Evolutionary conservation across 35 echinoderm and acorn worm genomes (phyloP), one percentile per base, ranked within the genome.

Genomic region (Eucidaris tribuloides): DNA sequence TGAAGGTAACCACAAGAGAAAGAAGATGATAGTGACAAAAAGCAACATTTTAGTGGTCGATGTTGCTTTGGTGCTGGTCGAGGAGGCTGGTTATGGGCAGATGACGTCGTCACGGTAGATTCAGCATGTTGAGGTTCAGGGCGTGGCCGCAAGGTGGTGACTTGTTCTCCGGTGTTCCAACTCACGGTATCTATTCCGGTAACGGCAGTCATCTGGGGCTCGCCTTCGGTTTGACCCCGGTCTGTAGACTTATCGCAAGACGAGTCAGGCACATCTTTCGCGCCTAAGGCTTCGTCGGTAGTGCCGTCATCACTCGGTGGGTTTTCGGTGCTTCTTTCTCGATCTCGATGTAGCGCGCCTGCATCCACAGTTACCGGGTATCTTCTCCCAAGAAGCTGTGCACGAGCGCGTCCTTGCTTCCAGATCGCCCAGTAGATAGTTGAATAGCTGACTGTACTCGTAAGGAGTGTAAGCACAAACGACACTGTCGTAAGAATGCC

Each of bases 41-140:
- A 64, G 61, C 30, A 64, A 34, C 61, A 64, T 64, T 17, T 64
- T 25, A n/a, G 61, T 64, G 25, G 61, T 64, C 61, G n/a, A n/a
- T n/a, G n/a, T n/a, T n/a, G n/a, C n/a, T 64, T 64, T 27, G 30
- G 61, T n/a, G n/a, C n/a, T n/a, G n/a, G n/a, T n/a, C n/a, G n/a
- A n/a, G n/a, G n/a, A n/a, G n/a, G n/a, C n/a, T n/a, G n/a, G n/a
- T n/a, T n/a, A n/a, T n/a, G n/a, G 1, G 3, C 22, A 27, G 13
- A 32, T 34, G 30, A 11, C 3, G 61, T 27, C 5, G 61, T 32
- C 22, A 11, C 28, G n/a, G 2, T 27, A 64, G 61, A 34, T 29
- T 15, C 19, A 15, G 28, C 61, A 33, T 64, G 3, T 15, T 7
- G 27, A 32, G 19, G 30, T 11, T n/a, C 61, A 7, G 29, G 37